Percentiles rank a stretch among this genome's conserved stretches.
Evolutionary conservation across 2,113 vertebrate genomes (phyloP).

Genomic region (Nematolebias whitei): DNA sequence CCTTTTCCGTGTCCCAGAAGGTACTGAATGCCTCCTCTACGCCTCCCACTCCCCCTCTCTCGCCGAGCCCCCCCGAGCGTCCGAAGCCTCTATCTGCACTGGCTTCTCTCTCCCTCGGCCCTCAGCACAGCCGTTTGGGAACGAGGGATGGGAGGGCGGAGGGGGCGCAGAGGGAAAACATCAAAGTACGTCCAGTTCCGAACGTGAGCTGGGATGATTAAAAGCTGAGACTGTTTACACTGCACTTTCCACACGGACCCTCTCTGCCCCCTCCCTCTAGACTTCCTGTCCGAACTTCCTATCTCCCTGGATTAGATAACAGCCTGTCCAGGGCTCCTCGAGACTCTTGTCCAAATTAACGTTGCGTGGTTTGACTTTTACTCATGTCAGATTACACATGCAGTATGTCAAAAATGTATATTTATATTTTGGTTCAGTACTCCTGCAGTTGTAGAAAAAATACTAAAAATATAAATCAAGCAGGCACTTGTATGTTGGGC

Average conservation of each 20-base stretch:
- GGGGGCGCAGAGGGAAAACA: slow-evolving; percentile 70
- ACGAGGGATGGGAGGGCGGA: slow-evolving; percentile 64
- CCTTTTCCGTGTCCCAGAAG: slow-evolving; percentile 55
- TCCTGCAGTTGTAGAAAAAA: no score
- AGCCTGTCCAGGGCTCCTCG: slow-evolving; percentile 59
- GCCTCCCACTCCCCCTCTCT: slow-evolving; percentile 8
- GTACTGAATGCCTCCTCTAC: slow-evolving; percentile 44
- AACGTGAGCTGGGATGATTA: slow-evolving; percentile 84
- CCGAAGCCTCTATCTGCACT: slow-evolving; percentile 57
- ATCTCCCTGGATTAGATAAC: slow-evolving; percentile 80
- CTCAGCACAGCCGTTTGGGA: slow-evolving; percentile 58
- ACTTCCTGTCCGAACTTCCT: slow-evolving; percentile 82
- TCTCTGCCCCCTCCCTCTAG: slow-evolving; percentile 68
- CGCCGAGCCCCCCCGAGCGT: slow-evolving; percentile 9
- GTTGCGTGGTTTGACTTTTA: slow-evolving; percentile 20
- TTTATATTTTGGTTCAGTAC: no score
- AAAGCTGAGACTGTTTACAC: slow-evolving; percentile 82
- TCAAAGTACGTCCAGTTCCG: slow-evolving; percentile 79
- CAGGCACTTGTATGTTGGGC: no score
- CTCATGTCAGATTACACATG: background rate
- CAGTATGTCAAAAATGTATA: background rate
- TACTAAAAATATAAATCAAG: no score
- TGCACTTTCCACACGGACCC: slow-evolving; percentile 79
- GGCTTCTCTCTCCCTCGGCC: slow-evolving; percentile 19
- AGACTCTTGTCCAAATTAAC: slow-evolving; percentile 46